phyloP scores from a whole-genome alignment of 2,113 vertebrate species.

The Serinus canaria region DNA sequence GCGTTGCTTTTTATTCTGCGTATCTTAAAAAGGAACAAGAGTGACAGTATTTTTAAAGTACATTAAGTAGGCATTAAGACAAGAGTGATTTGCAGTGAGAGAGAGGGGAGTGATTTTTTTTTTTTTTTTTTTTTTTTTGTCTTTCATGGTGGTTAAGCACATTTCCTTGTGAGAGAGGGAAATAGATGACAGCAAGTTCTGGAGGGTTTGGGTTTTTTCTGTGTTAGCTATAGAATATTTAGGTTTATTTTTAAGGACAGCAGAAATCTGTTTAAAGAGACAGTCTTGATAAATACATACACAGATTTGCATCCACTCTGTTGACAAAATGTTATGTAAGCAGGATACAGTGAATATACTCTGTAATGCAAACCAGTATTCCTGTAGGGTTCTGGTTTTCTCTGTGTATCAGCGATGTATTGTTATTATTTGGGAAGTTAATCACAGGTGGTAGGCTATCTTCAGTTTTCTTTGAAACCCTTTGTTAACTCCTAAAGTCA shows the following conservation, averaged over 20 bases:
- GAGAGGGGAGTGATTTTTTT: neutral
- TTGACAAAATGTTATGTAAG: neutral
- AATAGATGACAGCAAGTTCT: neutral
- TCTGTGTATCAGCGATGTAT: fast-evolving
- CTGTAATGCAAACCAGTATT: neutral
- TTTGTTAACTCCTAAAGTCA: neutral
- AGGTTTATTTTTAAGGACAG: neutral
- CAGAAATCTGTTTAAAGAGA: neutral
- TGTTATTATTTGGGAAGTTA: neutral
- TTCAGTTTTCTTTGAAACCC: neutral
- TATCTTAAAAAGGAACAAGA: neutral
- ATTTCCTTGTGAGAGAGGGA: neutral
- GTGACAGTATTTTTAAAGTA: conserved; percentile 23
- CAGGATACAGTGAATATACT: neutral
- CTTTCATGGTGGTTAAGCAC: neutral
- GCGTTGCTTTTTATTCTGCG: conserved; percentile 17
- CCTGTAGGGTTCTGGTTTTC: neutral
- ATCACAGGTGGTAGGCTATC: neutral
- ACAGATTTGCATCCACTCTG: neutral
- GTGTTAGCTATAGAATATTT: neutral
- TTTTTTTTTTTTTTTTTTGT: neutral
- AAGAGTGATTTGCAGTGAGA: neutral
- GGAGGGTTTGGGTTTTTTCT: neutral
- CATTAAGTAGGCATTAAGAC: conserved; percentile 15
- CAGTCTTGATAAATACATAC: neutral